phyloP scores from a whole-genome alignment of 2,797 vertebrate genomes.

The Ceryle rudis region DNA sequence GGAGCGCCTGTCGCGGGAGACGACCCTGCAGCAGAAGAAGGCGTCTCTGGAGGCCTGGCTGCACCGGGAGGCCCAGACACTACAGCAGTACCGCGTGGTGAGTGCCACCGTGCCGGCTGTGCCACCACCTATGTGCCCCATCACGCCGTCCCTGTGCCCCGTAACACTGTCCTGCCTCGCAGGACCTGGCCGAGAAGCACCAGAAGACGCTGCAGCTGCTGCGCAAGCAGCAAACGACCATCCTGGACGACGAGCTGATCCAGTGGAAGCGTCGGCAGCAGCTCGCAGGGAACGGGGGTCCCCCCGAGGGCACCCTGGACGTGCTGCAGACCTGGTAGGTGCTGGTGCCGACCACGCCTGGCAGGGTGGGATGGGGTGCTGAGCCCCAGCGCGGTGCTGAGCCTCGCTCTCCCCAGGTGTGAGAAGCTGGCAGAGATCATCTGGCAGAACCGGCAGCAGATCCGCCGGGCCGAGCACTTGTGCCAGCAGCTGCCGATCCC shows the following conservation, averaged over 20 bases:
- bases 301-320: slow-evolving; percentile 90
- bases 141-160: fast-evolving
- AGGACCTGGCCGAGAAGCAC: slow-evolving; percentile 95
- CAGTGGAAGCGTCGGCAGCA: slow-evolving; percentile 97
- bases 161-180: fast-evolving
- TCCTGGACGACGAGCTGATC: slow-evolving; percentile 94
- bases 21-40: slow-evolving; percentile 90
- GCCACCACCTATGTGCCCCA: fast-evolving
- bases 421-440: slow-evolving; percentile 92
- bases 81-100: slow-evolving; percentile 96
- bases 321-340: slow-evolving; percentile 91
- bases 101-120: background rate
- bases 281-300: slow-evolving; percentile 90
- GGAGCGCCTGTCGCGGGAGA: slow-evolving; percentile 87
- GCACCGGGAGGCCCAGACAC: slow-evolving; percentile 92
- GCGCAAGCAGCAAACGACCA: slow-evolving; percentile 93
- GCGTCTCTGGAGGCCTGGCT: slow-evolving; percentile 91
- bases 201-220: slow-evolving; percentile 90
- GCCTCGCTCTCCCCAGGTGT: slow-evolving; percentile 79
- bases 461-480: slow-evolving; percentile 90
- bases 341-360: fast-evolving
- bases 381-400: background rate
- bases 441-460: slow-evolving; percentile 96
- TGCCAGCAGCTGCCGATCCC: slow-evolving; percentile 93
- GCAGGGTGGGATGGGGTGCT: background rate